Percentiles rank a stretch among this genome's conserved stretches.
Evolutionary conservation across 1,140 invertebrate genomes (phyloP).

Genomic region (Dendrolimus kikuchii): DNA sequence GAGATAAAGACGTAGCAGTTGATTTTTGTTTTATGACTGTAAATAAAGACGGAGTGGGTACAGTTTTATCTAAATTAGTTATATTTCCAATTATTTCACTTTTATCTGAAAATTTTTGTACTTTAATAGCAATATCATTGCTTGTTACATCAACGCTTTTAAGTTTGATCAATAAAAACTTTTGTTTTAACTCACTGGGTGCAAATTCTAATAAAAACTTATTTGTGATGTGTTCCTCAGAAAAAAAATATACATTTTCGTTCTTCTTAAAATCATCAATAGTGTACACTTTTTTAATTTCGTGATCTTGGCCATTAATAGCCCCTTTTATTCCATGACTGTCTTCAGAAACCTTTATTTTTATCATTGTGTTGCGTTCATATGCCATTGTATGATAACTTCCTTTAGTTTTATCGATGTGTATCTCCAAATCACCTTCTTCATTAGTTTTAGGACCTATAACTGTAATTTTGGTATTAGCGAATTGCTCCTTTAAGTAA

Average conservation of each 20-base stretch:
- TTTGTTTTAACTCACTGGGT: constrained; percentile 23
- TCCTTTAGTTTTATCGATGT: constrained; percentile 39
- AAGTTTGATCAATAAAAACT: constrained; percentile 49
- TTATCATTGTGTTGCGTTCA: constrained; percentile 41
- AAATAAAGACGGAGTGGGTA: constrained; percentile 24
- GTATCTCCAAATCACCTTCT: constrained; percentile 32
- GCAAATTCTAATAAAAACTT: constrained; percentile 33
- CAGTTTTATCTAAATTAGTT: constrained; percentile 9
- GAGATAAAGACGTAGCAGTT: constrained; percentile 22
- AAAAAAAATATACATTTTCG: constrained; percentile 36
- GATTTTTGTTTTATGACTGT: constrained; percentile 15
- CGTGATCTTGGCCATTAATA: constrained; percentile 29
- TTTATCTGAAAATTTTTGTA: constrained; percentile 30
- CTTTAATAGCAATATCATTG: constrained; percentile 42
- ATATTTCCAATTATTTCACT: constrained; percentile 26
- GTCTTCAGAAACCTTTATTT: constrained; percentile 36
- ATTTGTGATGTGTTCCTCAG: constrained; percentile 38
- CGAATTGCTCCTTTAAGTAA: constrained; percentile 35
- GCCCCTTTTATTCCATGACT: constrained; percentile 29
- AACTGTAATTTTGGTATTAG: constrained; percentile 35
- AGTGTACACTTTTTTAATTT: constrained; percentile 27
- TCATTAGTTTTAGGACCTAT: constrained; percentile 29
- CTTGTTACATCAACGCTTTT: constrained; percentile 35
- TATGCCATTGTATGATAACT: constrained; percentile 33
- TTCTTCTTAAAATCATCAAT: constrained; percentile 30